Conservation (phyloP, 2,888 invertebrate genomes). For the Rhagophthalmus giganteus region DNA sequence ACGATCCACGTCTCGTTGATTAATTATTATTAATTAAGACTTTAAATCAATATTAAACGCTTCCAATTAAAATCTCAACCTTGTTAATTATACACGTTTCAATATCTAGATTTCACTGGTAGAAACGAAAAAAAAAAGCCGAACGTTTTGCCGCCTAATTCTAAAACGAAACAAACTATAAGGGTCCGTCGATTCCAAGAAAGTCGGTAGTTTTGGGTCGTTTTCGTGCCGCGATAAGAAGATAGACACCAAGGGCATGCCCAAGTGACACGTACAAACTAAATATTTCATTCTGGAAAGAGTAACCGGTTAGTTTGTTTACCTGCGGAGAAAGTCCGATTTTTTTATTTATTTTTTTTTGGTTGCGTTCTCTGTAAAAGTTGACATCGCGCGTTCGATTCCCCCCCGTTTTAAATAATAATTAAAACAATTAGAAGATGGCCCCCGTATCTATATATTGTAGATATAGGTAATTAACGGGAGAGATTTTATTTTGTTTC, state of each 20-base stretch:
- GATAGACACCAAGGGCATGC: slow-evolving; percentile 11
- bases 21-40: no score
- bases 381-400: not conserved
- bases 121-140: not conserved
- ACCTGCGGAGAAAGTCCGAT: slow-evolving; percentile 16
- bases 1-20: no score
- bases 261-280: slow-evolving; percentile 18
- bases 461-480: not conserved
- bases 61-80: no score
- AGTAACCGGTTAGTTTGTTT: slow-evolving; percentile 25
- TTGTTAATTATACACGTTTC: no score
- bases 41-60: no score
- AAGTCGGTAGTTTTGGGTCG: slow-evolving; percentile 19
- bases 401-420: not conserved
- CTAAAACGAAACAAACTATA: slow-evolving; percentile 11
- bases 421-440: not conserved
- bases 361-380: not conserved
- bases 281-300: slow-evolving; percentile 21
- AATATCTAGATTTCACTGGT: no score
- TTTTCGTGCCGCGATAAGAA: slow-evolving; percentile 15
- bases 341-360: no score
- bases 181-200: slow-evolving; percentile 12
- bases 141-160: slow-evolving; percentile 13
- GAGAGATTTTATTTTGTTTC: slow-evolving; percentile 12
- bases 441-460: not conserved